Conservation (phyloP, 1,140 invertebrate species). For the Tetragnatha versicolor region DNA sequence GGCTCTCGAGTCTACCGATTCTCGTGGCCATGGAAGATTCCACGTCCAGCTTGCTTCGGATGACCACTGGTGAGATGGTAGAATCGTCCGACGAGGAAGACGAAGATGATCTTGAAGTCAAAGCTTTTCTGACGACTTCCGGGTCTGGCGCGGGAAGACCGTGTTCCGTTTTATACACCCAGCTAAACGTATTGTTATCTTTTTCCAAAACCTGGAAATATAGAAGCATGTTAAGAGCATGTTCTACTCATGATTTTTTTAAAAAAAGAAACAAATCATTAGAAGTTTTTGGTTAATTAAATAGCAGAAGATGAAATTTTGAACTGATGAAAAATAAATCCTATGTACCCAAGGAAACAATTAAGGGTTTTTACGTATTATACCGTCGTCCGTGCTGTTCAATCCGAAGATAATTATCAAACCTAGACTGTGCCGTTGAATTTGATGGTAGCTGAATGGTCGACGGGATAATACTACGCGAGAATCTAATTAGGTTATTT, state of each 20-base stretch:
- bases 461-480: too few species aligned
- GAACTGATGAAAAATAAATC: too few species aligned
- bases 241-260: neutral
- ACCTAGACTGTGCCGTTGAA: too few species aligned
- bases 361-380: too few species aligned
- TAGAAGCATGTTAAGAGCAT: neutral
- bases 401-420: too few species aligned
- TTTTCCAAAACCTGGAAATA: slow-evolving; percentile 18
- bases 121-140: neutral
- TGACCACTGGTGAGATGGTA: neutral
- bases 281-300: neutral
- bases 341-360: too few species aligned
- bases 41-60: neutral
- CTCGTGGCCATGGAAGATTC: neutral
- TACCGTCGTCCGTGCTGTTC: too few species aligned
- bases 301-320: neutral
- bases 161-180: slow-evolving; percentile 13
- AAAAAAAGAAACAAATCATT: neutral
- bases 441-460: too few species aligned
- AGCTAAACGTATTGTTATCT: neutral
- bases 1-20: neutral
- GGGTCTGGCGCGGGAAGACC: neutral
- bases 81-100: slow-evolving; percentile 8
- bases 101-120: neutral
- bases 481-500: too few species aligned